Conservation (phyloP, 1,140 invertebrate genomes). For the Aphaenogaster ashmeadi region DNA sequence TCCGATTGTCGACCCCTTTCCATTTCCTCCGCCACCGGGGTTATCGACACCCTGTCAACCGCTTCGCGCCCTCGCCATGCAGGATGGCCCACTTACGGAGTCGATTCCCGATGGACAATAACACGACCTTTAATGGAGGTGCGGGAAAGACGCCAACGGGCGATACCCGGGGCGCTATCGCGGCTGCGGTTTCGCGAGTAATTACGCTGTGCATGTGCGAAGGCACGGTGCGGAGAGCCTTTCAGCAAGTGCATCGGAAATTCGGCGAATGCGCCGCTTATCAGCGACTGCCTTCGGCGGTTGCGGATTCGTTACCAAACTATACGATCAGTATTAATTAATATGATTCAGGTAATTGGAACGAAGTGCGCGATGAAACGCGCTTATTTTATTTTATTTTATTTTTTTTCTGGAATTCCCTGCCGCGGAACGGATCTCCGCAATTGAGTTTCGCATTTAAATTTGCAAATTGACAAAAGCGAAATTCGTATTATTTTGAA, state of each 20-base stretch:
- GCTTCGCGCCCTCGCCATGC: slow-evolving; percentile 64
- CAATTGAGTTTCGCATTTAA: slow-evolving; percentile 6
- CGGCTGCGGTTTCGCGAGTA: slow-evolving; percentile 46
- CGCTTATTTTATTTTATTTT: not conserved
- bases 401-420: not conserved
- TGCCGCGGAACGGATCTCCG: not conserved
- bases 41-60: slow-evolving; percentile 79
- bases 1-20: slow-evolving; percentile 72
- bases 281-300: not conserved
- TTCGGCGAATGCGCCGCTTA: slow-evolving; percentile 18
- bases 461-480: slow-evolving; percentile 31
- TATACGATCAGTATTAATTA: slow-evolving; percentile 27
- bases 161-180: slow-evolving; percentile 20
- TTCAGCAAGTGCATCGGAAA: slow-evolving; percentile 20
- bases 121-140: slow-evolving; percentile 54
- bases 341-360: not conserved
- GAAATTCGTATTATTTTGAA: slow-evolving; percentile 16
- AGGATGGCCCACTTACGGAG: slow-evolving; percentile 75
- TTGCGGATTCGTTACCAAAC: slow-evolving; percentile 13
- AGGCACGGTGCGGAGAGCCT: not conserved
- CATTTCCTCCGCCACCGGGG: slow-evolving; percentile 68
- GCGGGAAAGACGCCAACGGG: slow-evolving; percentile 50
- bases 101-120: slow-evolving; percentile 77
- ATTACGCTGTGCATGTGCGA: slow-evolving; percentile 44
- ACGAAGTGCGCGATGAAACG: not conserved